Evolutionary conservation across 2,113 vertebrate species (phyloP), one percentile per base, ranked within the genome.

Genomic region (Coturnix japonica): DNA sequence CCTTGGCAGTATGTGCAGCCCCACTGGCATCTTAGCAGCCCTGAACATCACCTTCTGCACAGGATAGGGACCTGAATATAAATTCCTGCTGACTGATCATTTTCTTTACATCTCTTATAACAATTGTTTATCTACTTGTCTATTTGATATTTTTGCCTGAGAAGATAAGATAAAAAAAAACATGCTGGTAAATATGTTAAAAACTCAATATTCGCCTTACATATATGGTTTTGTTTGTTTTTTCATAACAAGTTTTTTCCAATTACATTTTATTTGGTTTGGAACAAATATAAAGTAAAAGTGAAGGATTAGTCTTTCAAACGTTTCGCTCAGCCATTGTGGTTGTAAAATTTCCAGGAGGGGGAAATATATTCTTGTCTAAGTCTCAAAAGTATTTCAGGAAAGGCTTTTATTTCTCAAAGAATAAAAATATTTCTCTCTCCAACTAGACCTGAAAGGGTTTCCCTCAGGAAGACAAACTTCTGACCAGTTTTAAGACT

Each of bases 371-470:
- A 1, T 26, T 85, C 91, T 51, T 91, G 31, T 54, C 90, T 14
- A 5, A 56, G 11, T 81, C 8, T 35, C n/a, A 91, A 86, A 95
- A n/a, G 31, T 92, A 64, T 95, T 94, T 51, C 28, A 81, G 65
- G 15, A n/a, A 88, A 70, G 17, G 76, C 21, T 41, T 41, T 83
- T 69, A 54, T 76, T 77, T 46, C 16, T n/a, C 33, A 76, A 60
- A 46, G 82, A 92, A 91, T 81, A 8, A 67, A 92, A 90, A 86
- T 93, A 64, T 81, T 92, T 95, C 77, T 47, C 23, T 64, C 64
- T 92, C 33, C n/a, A 94, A 21, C 5, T 26, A 89, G 23, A 44
- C 16, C 89, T 96, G 17, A 67, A 91, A 94, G 63, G n/a, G 8
- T 53, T 92, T 91, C 41, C n/a, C 31, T 46, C 1, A 7, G 57